Evolutionary conservation across 2,113 vertebrate species (phyloP).

Genomic region (Spea bombifrons): DNA sequence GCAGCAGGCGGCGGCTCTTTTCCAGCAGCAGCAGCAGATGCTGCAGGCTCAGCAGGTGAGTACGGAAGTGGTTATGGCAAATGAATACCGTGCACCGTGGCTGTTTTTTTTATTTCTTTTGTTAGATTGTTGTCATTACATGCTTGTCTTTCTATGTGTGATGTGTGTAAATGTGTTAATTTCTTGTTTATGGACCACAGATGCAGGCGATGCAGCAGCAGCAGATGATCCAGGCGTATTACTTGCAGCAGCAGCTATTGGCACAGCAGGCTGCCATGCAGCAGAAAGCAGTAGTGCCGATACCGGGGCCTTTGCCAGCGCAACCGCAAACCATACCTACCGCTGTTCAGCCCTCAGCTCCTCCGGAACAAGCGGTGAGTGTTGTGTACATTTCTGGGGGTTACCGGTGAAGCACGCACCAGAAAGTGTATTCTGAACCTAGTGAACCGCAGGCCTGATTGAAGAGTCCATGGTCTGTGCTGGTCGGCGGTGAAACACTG

Average conservation of each 20-base stretch:
- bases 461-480: no score
- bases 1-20: slow-evolving; percentile 54
- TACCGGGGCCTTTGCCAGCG: background rate
- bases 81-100: no score
- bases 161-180: background rate
- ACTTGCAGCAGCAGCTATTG: slow-evolving; percentile 65
- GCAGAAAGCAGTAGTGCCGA: slow-evolving; percentile 61
- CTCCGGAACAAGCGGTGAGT: slow-evolving; percentile 64
- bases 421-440: no score
- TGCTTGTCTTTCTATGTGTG: background rate
- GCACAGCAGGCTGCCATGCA: slow-evolving; percentile 67
- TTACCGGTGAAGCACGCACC: background rate
- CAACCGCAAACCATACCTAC: slow-evolving; percentile 54
- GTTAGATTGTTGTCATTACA: background rate
- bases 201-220: slow-evolving; percentile 57
- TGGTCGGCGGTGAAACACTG: no score
- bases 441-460: no score
- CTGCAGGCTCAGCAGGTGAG: slow-evolving; percentile 78
- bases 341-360: background rate
- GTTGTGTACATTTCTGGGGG: background rate
- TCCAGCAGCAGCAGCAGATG: slow-evolving; percentile 64
- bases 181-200: slow-evolving; percentile 22
- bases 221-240: slow-evolving; percentile 72
- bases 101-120: no score
- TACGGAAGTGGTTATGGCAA: background rate